Evolutionary conservation across 2,888 invertebrate species (phyloP), one percentile per base, ranked within the genome.

Genomic region (Pseudanteris insignis): DNA sequence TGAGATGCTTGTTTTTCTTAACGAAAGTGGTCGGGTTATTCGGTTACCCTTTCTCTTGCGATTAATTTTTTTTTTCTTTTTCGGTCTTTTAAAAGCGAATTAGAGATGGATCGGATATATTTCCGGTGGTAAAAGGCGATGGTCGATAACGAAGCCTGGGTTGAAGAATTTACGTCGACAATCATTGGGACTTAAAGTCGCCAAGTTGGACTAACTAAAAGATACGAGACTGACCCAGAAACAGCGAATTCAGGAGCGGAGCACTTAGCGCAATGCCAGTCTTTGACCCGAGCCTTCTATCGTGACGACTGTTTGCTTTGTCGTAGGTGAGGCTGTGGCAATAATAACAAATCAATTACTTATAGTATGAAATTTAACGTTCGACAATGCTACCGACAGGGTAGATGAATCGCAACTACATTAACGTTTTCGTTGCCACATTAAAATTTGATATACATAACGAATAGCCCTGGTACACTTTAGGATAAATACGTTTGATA

Each of bases 221-320:
- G 41, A 63, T 58, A 63, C 29, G 46, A 59, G 36, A 41, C 43
- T 47, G 63, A 59, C 63, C 63, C 51, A 55, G 63, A 59, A 63
- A 59, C n/a, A 25, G 28, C 24, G 36, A 29, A 53, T 58, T 41
- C 32, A 29, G 44, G 50, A 34, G 25, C 44, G 25, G 47, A 46
- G 50, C 36, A 44, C 47, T 50, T 58, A 58, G 36, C 21, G 18
- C 33, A 46, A 24, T 57, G 55, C 40, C 43, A 44, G 44, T 50
- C 38, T 44, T 61, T 25, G 38, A 44, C 24, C 50, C 38, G 38
- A 12, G 48, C 50, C 34, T 38, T 61, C 7, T 7, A 7, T 50
- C 44, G 21, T 32, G 28, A 51, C 32, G 36, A 37, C 29, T 43
- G 11, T 34, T 33, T 10, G 28, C n/a, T 36, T 21, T 46, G 30